Conservation (phyloP, 92 coral and sea anemone species). For the Pocillopora grandis region DNA sequence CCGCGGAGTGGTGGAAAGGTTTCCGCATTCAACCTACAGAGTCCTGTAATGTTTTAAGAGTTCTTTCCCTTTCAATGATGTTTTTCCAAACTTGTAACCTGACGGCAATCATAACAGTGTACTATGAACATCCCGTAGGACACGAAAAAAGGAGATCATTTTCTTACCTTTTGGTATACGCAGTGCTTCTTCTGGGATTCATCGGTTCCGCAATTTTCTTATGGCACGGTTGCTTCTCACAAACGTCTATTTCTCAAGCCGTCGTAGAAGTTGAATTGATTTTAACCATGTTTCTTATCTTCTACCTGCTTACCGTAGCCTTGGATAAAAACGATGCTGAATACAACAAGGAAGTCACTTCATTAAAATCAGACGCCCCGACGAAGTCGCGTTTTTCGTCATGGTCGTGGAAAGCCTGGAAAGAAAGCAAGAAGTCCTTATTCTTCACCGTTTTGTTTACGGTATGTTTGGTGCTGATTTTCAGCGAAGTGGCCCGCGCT, state of each 20-base stretch:
- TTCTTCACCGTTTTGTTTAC: no score
- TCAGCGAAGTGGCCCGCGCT: no score
- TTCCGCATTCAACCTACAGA: not conserved
- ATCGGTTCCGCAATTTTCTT: not conserved
- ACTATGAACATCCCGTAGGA: not conserved
- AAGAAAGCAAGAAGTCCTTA: no score
- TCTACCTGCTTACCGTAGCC: no score
- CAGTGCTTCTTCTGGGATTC: not conserved
- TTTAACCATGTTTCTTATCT: not conserved
- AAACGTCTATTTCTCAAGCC: not conserved
- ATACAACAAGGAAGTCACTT: no score
- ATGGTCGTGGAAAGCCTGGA: no score
- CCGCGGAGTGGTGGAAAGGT: not conserved
- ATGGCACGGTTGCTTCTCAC: not conserved
- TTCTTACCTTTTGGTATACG: not conserved
- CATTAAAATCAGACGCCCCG: no score
- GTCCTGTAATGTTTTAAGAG: not conserved
- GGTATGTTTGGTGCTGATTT: no score
- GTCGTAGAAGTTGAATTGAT: not conserved
- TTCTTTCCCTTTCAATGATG: not conserved
- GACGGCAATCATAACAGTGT: not conserved
- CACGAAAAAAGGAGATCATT: no score
- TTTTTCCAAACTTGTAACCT: not conserved
- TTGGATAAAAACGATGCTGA: no score
- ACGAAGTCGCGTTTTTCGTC: no score